Conservation (phyloP, 92 coral and sea anemone genomes). For the Hydrozoanthus gracilis region DNA sequence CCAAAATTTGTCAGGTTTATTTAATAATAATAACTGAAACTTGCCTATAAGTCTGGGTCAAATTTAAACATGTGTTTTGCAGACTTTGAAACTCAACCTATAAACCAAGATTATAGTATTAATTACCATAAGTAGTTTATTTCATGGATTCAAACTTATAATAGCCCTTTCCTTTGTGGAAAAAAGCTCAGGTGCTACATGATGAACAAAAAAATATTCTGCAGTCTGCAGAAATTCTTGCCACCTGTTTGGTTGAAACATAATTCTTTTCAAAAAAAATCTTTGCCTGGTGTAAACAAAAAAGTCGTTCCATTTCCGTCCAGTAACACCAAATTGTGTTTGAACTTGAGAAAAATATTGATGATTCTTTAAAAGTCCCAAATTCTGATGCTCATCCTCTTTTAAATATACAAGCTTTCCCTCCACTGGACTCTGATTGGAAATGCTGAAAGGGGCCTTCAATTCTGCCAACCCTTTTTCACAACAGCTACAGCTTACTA, state of each 20-base stretch:
- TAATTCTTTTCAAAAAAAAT: conserved; percentile 55
- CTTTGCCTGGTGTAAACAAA: conserved; percentile 38
- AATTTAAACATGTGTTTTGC: conserved; percentile 5
- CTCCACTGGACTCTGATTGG: too few relatives aligned
- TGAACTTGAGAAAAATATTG: background rate
- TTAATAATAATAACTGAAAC: background rate
- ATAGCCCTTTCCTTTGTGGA: conserved; percentile 56
- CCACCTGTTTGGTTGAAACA: conserved; percentile 57
- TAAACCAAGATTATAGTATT: background rate
- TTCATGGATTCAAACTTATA: background rate
- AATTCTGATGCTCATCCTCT: too few relatives aligned
- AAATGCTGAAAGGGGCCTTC: too few relatives aligned
- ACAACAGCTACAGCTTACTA: conserved; percentile 11
- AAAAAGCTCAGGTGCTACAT: too few relatives aligned
- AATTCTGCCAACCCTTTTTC: conserved; percentile 13
- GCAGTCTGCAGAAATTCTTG: conserved; percentile 21
- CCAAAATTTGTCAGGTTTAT: background rate
- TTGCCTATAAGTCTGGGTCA: conserved; percentile 3
- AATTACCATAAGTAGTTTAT: background rate
- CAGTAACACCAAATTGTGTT: background rate
- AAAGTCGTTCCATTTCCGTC: background rate
- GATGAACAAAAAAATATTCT: too few relatives aligned
- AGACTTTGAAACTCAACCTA: conserved; percentile 13
- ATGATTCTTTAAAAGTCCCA: too few relatives aligned
- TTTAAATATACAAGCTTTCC: too few relatives aligned